Conservation (phyloP, 2,113 vertebrate species). For the Trichechus manatus region DNA sequence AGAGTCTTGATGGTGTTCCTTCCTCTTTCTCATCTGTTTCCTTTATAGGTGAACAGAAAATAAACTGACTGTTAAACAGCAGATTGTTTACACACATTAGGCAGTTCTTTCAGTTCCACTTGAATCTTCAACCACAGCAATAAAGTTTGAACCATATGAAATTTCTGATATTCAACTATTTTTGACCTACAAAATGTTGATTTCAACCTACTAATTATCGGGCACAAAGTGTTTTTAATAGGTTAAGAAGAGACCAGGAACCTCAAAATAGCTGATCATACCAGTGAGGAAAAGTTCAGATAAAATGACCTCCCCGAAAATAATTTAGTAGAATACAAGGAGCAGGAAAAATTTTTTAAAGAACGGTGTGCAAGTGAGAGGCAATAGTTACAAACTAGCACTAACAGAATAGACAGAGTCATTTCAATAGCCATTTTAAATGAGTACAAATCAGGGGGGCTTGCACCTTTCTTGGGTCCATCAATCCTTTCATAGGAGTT, state of each 20-base stretch:
- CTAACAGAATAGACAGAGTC: background rate
- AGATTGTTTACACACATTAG: background rate
- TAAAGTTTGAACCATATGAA: background rate
- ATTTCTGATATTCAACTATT: background rate
- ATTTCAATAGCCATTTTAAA: constrained; percentile 15
- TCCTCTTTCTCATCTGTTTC: background rate
- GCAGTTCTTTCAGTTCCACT: background rate
- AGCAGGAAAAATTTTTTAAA: background rate
- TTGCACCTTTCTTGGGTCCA: background rate
- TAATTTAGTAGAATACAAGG: background rate
- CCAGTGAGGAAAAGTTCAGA: background rate
- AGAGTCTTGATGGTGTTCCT: background rate
- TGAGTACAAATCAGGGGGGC: background rate
- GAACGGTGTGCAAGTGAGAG: background rate
- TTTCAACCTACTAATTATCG: background rate
- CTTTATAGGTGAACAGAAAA: constrained; percentile 23
- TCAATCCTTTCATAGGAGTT: background rate
- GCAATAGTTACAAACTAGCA: background rate
- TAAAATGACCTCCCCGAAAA: background rate
- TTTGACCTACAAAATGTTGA: constrained; percentile 5
- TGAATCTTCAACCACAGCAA: background rate
- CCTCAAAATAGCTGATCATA: background rate
- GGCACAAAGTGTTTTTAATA: background rate
- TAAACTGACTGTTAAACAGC: background rate
- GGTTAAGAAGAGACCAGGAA: background rate